Evolutionary conservation across 2,888 invertebrate genomes (phyloP).

Genomic region (Caenorhabditis sp.): DNA sequence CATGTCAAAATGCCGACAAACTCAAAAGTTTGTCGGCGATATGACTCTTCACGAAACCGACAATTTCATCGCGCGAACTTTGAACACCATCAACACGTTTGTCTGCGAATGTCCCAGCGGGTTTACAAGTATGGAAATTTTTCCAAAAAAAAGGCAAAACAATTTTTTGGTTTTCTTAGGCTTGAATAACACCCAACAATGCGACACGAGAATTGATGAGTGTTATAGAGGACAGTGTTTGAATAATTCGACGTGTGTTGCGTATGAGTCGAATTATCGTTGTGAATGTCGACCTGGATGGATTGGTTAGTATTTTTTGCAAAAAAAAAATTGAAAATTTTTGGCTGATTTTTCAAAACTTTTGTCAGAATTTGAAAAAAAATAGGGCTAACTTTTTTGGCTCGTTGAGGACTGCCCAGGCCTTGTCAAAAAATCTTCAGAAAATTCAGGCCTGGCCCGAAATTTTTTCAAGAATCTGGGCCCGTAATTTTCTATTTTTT

Average conservation of each 20-base stretch:
- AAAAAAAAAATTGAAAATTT: too few relatives aligned
- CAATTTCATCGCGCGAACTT: constrained; percentile 62
- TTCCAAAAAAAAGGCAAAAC: neutral
- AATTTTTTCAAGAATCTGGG: too few relatives aligned
- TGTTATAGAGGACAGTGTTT: constrained; percentile 62
- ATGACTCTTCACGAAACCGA: constrained; percentile 61
- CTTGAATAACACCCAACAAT: constrained; percentile 51
- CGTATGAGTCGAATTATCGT: constrained; percentile 62
- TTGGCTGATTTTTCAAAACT: too few relatives aligned
- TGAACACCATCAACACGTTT: constrained; percentile 64
- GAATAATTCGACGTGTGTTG: constrained; percentile 63
- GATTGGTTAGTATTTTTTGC: constrained; percentile 55
- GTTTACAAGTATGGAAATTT: constrained; percentile 64
- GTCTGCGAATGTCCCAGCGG: constrained; percentile 68
- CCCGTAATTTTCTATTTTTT: too few relatives aligned
- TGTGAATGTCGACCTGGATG: constrained; percentile 60
- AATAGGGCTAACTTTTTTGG: too few relatives aligned
- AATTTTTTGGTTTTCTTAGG: constrained; percentile 34
- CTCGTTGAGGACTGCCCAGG: too few relatives aligned
- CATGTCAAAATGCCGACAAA: constrained; percentile 64
- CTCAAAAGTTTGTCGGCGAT: constrained; percentile 61
- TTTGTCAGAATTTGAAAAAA: too few relatives aligned
- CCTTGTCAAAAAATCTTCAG: too few relatives aligned
- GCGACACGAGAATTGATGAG: constrained; percentile 64
- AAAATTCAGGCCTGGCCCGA: too few relatives aligned